A percentile compares a stretch with the other conserved stretches of the same genome.
Conservation (phyloP, 1,140 invertebrate genomes). For the Venustaconcha ellipsiformis region DNA sequence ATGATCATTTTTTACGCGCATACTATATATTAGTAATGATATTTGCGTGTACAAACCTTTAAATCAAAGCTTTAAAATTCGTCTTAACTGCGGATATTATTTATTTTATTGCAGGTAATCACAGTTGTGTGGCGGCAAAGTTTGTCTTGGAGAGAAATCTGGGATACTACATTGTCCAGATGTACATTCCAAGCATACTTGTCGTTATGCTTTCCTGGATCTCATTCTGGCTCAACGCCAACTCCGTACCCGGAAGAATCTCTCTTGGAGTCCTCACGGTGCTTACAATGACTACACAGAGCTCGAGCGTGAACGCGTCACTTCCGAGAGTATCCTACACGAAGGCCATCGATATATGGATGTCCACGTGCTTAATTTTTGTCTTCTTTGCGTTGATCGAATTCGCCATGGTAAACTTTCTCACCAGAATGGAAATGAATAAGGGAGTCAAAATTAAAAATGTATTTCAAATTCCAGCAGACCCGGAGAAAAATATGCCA, state of each 20-base stretch:
- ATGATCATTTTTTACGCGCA: too few relatives aligned
- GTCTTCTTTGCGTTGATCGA: slow-evolving; percentile 64
- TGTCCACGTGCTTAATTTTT: slow-evolving; percentile 63
- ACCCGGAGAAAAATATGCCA: slow-evolving; percentile 23
- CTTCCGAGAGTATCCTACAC: slow-evolving; percentile 61
- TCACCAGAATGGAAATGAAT: slow-evolving; percentile 55
- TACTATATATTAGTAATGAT: too few relatives aligned
- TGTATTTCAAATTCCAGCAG: slow-evolving; percentile 46
- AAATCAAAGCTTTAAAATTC: too few relatives aligned
- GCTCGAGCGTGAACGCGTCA: slow-evolving; percentile 52
- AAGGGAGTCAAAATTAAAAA: slow-evolving; percentile 50
- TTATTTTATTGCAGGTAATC: slow-evolving; percentile 44
- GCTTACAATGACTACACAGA: slow-evolving; percentile 63
- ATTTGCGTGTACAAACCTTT: too few relatives aligned
- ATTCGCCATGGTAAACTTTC: slow-evolving; percentile 63
- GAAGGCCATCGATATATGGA: slow-evolving; percentile 67
- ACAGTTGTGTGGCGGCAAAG: slow-evolving; percentile 56
- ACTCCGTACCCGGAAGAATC: slow-evolving; percentile 60
- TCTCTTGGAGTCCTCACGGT: slow-evolving; percentile 63
- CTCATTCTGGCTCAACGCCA: slow-evolving; percentile 64
- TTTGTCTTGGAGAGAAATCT: slow-evolving; percentile 57
- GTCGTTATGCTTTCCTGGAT: slow-evolving; percentile 65
- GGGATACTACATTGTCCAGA: slow-evolving; percentile 62
- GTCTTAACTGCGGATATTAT: not conserved
- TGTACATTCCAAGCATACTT: slow-evolving; percentile 64